A percentile compares a stretch with the other conserved stretches of the same genome.
Evolutionary conservation across 2,797 vertebrate genomes (phyloP).

Genomic region (Oophaga sylvatica): DNA sequence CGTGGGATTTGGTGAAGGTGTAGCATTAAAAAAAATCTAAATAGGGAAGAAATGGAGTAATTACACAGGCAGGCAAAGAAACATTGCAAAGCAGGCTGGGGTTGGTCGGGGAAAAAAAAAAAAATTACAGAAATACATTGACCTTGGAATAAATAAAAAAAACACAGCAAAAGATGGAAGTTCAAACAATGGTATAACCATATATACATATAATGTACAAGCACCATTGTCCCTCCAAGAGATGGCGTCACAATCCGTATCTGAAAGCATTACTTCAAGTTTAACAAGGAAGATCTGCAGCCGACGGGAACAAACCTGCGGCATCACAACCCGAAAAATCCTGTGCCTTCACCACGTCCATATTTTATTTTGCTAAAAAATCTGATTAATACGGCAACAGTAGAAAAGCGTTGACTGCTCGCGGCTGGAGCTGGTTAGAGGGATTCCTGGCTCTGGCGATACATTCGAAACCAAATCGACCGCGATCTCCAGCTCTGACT

Average conservation of each 20-base stretch:
- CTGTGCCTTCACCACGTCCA: too few relatives aligned
- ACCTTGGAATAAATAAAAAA: conserved; percentile 64
- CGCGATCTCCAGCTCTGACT: too few relatives aligned
- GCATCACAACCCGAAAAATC: not conserved
- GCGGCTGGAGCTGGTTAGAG: too few relatives aligned
- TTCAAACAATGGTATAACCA: conserved; percentile 93
- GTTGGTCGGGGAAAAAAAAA: conserved; percentile 66
- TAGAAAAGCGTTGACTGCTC: too few relatives aligned
- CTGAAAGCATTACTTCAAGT: conserved; percentile 73
- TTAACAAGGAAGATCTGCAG: conserved; percentile 84
- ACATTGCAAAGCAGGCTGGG: conserved; percentile 73
- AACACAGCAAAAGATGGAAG: conserved; percentile 79
- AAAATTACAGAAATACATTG: conserved; percentile 68
- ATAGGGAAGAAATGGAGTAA: conserved; percentile 75
- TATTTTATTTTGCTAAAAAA: too few relatives aligned
- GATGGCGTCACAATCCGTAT: conserved; percentile 73
- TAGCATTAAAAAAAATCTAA: too few relatives aligned
- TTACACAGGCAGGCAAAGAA: conserved; percentile 79
- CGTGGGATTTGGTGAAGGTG: conserved; percentile 66
- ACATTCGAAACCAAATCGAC: too few relatives aligned
- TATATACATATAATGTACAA: conserved; percentile 76
- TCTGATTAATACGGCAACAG: too few relatives aligned
- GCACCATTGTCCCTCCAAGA: conserved; percentile 77
- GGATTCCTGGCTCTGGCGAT: too few relatives aligned
- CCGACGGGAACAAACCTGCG: conserved; percentile 52